These are phyloP conservation scores for Psilanteris sp. DNA, from an alignment of 1,140 invertebrate genomes.

Conservation along the genomic window DNA sequence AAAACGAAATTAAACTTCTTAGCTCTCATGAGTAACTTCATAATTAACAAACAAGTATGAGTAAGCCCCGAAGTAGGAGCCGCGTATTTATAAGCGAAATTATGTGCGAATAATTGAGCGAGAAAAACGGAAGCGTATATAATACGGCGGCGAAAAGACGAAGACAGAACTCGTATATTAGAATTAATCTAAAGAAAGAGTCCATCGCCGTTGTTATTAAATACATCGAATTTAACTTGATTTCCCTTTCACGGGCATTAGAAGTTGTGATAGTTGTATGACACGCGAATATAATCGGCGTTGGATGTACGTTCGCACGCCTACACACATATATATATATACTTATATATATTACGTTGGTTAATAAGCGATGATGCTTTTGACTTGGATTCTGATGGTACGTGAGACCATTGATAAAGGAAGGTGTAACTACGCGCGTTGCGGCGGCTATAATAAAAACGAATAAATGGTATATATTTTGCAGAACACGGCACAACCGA, in stretches of 20 bases:
- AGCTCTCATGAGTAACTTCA: conserved; percentile 34
- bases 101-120: conserved; percentile 43
- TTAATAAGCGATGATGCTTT: conserved; percentile 51
- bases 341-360: too few relatives aligned
- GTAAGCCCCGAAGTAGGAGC: conserved; percentile 1
- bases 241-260: too few relatives aligned
- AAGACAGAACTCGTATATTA: neutral
- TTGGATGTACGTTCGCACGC: too few relatives aligned
- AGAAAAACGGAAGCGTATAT: conserved; percentile 15
- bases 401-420: conserved; percentile 44
- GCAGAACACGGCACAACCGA: conserved; percentile 20
- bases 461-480: conserved; percentile 56
- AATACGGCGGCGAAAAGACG: neutral
- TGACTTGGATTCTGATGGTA: conserved; percentile 30
- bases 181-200: neutral
- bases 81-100: conserved; percentile 30
- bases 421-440: conserved; percentile 45
- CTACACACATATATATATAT: too few relatives aligned
- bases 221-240: too few relatives aligned
- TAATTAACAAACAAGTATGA: conserved; percentile 42
- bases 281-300: too few relatives aligned
- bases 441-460: conserved; percentile 41
- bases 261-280: too few relatives aligned
- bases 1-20: conserved; percentile 38
- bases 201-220: too few relatives aligned